Conservation (phyloP, 2,113 vertebrate species). For the Sinocyclocheilus grahami region DNA sequence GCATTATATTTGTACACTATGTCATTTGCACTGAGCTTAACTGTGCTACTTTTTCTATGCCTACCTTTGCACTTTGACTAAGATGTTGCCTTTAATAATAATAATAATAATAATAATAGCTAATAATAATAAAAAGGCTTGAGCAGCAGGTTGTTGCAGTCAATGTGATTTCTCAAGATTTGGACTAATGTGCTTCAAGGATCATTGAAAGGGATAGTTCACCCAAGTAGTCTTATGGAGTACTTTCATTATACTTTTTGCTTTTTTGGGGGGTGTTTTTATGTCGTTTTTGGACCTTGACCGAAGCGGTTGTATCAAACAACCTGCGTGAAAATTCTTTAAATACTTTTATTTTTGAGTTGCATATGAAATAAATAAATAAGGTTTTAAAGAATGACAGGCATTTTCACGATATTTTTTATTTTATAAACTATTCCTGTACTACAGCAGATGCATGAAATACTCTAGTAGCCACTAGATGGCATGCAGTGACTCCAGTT, state of each 20-base stretch:
- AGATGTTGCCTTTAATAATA: no score
- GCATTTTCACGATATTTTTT: not conserved
- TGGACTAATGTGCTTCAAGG: not conserved
- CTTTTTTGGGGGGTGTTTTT: not conserved
- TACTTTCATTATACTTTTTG: not conserved
- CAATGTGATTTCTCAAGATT: not conserved
- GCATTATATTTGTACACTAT: no score
- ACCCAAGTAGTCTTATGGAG: not conserved
- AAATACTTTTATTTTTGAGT: not conserved
- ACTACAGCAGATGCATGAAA: not conserved
- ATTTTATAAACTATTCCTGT: not conserved
- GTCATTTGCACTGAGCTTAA: no score
- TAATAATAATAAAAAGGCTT: no score
- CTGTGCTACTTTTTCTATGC: no score
- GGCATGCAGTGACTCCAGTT: conserved; percentile 16
- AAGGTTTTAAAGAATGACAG: not conserved
- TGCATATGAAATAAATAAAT: not conserved
- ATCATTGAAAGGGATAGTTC: not conserved
- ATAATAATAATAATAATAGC: no score
- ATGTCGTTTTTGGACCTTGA: not conserved
- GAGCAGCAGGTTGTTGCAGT: no score
- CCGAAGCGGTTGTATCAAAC: not conserved
- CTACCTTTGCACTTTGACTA: no score
- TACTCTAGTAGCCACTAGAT: conserved; percentile 40
- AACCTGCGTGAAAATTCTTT: not conserved